These are phyloP conservation scores for Trematocara macrostoma DNA, from an alignment of 2,113 vertebrate species.

Conservation along the genomic window DNA sequence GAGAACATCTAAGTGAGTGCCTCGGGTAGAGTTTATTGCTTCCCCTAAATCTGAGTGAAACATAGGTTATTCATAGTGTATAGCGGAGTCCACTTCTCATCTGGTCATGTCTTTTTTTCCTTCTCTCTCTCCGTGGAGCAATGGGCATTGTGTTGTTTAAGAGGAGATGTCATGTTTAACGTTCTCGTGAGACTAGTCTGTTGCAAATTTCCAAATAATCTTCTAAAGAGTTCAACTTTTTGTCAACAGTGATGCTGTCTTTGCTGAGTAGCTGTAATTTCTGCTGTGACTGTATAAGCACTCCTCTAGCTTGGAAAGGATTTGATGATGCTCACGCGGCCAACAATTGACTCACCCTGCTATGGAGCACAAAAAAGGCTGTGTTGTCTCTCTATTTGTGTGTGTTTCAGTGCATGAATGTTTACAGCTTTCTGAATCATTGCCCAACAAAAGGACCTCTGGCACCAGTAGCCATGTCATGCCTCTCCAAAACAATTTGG, in stretches of 20 bases:
- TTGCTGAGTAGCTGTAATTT: background rate
- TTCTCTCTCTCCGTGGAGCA: background rate
- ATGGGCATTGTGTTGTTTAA: background rate
- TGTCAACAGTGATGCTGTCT: background rate
- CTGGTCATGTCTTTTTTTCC: background rate
- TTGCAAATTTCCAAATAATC: background rate
- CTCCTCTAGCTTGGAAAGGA: background rate
- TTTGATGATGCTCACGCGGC: background rate
- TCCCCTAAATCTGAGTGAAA: constrained; percentile 4
- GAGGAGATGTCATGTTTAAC: background rate
- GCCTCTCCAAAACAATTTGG: constrained; percentile 40
- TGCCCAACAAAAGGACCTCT: constrained; percentile 24
- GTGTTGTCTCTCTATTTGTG: background rate
- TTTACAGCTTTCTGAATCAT: constrained; percentile 16
- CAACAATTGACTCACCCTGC: background rate
- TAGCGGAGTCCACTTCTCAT: background rate
- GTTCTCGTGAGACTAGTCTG: background rate
- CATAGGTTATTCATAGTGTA: background rate
- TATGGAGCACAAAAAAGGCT: background rate
- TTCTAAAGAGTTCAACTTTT: background rate
- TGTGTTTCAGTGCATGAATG: background rate
- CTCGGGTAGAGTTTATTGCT: constrained; percentile 14
- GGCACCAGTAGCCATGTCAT: background rate
- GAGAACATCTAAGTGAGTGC: background rate
- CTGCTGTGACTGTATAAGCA: background rate